A percentile compares a stretch with the other conserved stretches of the same genome.
These are phyloP conservation scores for Halcyon chelicuti DNA, from an alignment of 2,797 vertebrate species.

Conservation along the genomic window DNA sequence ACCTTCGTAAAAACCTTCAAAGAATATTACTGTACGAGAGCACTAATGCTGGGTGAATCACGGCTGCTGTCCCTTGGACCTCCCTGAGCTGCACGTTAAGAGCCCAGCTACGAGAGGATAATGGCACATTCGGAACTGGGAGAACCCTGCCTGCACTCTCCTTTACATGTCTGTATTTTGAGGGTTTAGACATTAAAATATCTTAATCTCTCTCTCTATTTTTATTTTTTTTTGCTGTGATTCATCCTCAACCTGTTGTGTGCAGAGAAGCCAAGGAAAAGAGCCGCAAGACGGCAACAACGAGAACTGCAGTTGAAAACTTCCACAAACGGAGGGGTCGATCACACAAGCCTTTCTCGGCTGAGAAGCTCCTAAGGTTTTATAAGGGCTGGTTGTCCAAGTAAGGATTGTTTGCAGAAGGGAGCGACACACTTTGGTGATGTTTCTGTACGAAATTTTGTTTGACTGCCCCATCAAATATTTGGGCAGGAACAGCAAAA, in stretches of 20 bases:
- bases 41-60: not conserved
- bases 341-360: not conserved
- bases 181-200: not conserved
- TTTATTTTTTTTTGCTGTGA: not conserved
- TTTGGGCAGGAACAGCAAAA: constrained; percentile 7
- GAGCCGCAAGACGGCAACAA: not conserved
- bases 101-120: not conserved
- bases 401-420: not conserved
- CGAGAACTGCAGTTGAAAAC: not conserved
- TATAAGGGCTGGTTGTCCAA: not conserved
- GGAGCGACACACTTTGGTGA: not conserved
- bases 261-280: not conserved
- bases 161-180: not conserved
- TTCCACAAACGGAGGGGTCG: not conserved
- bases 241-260: not conserved
- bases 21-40: not conserved
- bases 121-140: not conserved
- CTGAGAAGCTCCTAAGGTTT: not conserved
- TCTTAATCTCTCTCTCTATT: not conserved
- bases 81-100: not conserved
- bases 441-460: not conserved
- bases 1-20: not conserved
- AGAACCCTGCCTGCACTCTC: not conserved
- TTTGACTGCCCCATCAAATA: not conserved
- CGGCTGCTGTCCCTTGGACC: not conserved